These are phyloP conservation scores for Lagodon rhomboides DNA, from an alignment of 2,797 vertebrate species.

Conservation along the genomic window DNA sequence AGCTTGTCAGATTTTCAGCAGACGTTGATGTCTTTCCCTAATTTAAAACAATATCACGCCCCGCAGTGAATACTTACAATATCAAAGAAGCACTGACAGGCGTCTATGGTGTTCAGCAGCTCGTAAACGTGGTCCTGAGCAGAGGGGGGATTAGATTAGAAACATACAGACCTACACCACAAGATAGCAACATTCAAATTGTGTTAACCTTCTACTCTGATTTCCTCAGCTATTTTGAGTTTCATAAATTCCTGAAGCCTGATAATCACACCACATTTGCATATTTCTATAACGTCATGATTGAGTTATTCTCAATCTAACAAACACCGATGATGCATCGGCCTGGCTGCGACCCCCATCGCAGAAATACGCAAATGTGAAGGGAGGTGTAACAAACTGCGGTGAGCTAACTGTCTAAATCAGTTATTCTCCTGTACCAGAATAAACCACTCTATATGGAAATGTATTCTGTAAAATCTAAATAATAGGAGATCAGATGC, in stretches of 20 bases:
- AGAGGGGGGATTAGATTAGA: slow-evolving; percentile 17
- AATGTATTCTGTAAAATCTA: slow-evolving; percentile 45
- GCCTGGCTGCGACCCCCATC: slow-evolving; percentile 39
- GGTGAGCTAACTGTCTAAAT: slow-evolving; percentile 13
- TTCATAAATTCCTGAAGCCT: slow-evolving; percentile 6
- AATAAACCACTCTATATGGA: slow-evolving; percentile 72
- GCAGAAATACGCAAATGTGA: slow-evolving; percentile 44
- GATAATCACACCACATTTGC: not conserved
- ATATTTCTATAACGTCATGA: slow-evolving; percentile 27
- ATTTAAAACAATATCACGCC: not conserved
- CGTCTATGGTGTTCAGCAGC: slow-evolving; percentile 94
- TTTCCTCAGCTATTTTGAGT: slow-evolving; percentile 7
- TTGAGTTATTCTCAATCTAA: slow-evolving; percentile 31
- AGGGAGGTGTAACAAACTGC: slow-evolving; percentile 21
- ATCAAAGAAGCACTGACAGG: slow-evolving; percentile 93
- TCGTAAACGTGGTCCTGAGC: slow-evolving; percentile 95
- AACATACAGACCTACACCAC: not conserved
- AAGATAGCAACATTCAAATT: slow-evolving; percentile 11
- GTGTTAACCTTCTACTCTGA: not conserved
- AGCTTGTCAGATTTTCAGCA: slow-evolving; percentile 18
- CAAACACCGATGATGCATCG: slow-evolving; percentile 27
- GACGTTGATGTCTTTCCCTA: not conserved
- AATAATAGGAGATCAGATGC: slow-evolving; percentile 17
- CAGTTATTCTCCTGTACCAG: slow-evolving; percentile 22
- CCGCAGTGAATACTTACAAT: slow-evolving; percentile 87